Base-by-base conservation (phyloP, 1,140 invertebrate genomes). In the Portunus trituberculatus region DNA sequence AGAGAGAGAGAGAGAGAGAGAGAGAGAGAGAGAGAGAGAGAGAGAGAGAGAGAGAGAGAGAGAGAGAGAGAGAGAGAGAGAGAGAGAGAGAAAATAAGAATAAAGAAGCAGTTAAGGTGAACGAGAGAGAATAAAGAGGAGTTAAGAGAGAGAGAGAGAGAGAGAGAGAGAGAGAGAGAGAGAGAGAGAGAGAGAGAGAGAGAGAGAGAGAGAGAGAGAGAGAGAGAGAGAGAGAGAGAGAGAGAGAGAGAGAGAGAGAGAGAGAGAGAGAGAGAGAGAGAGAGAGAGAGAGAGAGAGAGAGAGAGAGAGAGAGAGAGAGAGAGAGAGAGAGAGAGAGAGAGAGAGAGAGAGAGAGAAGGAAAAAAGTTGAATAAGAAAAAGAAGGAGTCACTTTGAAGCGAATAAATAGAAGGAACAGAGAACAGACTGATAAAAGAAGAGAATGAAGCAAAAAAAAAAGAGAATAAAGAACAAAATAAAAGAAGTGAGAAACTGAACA, bases 1-100 rank as follows among this genome's bases (percentile, higher is more conserved):
- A 76, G 67, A 76, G 67, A 76, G 67, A 76, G 67, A 76, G 67
- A 76, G 67, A 76, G 67, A 76, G 67, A 76, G 67, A 76, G 67
- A 76, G 25, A n/a, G 25, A n/a, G 25, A 76, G 67, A 76, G 67
- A 76, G 25, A n/a, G 25, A 25, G 67, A 76, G 67, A 76, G 67
- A 76, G 67, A 76, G 67, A 76, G 67, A 76, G 67, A 76, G 67
- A 76, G 67, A 76, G 67, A 76, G 67, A 76, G 67, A 76, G 67
- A 76, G 67, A n/a, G 25, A n/a, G 25, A 76, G 25, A 76, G 25
- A 76, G 25, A n/a, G 67, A 76, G 25, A 76, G 25, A n/a, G 45
- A 48, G 45, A n/a, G 48, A 59, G 46, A 91, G 89, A 59, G 89
- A 59, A 12, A 59, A 12, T 12, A 3, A 29, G n/a, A 29, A 28